Base-by-base conservation (phyloP, 2,113 vertebrate genomes). In the Cyprinodon brontotheroides region DNA sequence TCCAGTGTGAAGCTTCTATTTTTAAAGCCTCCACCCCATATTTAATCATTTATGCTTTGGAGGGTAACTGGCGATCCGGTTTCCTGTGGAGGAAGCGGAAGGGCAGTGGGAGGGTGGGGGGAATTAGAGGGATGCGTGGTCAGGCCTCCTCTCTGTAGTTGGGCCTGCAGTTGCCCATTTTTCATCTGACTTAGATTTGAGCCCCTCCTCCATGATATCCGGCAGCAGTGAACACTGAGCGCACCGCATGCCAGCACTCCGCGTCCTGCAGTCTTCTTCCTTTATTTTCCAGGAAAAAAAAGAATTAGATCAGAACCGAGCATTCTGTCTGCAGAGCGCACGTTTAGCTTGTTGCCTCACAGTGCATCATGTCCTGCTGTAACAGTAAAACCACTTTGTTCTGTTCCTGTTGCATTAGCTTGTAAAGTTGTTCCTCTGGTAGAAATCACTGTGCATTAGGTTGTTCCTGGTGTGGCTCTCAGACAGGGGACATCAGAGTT, bases 41-140 rank as follows among this genome's bases (percentile, higher is more conserved):
- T 92, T 92, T 89, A 84, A 92, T 93, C 88, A 92, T 90, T 92
- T 89, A 92, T 87, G 83, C 87, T 83, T 72, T 72, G 74, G 83
- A 91, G 84, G 48, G 71, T 70, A 77, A 79, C 64, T 71, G 84
- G 86, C 65, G 40, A 82, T 70, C 65, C 71, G 64, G 77, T 78
- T 92, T 93, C 91, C 91, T 93, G 91, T 87, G 84, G 77, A 91
- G 88, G 90, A 85, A 89, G 82, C 50, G 70, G 88, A 90, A 84
- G 70, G 82, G 85, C 87, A 78, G 92, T 79, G 79, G 82, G 53
- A 15, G 13, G 22, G 70, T 75, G 75, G 17, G n/a, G 50, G 20
- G 89, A 80, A 86, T 89, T 81, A 88, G 83, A 90, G 87, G 74
- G 90, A 88, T 89, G 79, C 80, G 74, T 79, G 78, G 72, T 79